phyloP scores from a whole-genome alignment of 1,140 invertebrate genomes.

The Pectinophora gossypiella region DNA sequence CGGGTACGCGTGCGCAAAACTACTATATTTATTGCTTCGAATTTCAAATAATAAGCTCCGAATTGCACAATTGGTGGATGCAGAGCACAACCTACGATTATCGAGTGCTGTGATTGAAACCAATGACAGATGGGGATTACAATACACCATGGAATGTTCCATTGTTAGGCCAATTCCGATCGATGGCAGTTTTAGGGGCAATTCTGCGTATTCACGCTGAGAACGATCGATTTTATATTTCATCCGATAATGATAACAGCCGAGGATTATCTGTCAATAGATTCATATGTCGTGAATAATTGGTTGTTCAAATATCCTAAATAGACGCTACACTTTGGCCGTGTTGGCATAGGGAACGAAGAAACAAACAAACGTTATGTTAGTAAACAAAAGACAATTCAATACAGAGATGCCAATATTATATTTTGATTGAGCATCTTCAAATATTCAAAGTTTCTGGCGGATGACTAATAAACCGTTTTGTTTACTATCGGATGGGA shows the following conservation, averaged over 20 bases:
- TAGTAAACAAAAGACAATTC: conserved; percentile 4
- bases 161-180: conserved; percentile 58
- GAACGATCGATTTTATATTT: conserved; percentile 38
- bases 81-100: conserved; percentile 41
- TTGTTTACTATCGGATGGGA: conserved; percentile 6
- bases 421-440: background rate
- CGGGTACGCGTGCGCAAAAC: conserved; percentile 33
- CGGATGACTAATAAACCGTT: background rate
- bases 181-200: conserved; percentile 43
- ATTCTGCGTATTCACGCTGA: conserved; percentile 53
- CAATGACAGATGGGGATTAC: conserved; percentile 59
- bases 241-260: conserved; percentile 35
- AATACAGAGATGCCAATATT: conserved; percentile 12
- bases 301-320: conserved; percentile 4
- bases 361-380: background rate
- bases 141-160: conserved; percentile 38
- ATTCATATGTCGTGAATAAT: conserved; percentile 16
- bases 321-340: background rate
- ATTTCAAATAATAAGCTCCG: conserved; percentile 33
- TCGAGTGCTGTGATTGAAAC: conserved; percentile 44
- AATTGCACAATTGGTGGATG: conserved; percentile 35
- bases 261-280: conserved; percentile 28
- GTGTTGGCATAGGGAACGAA: background rate
- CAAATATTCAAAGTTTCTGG: conserved; percentile 9
- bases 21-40: conserved; percentile 35